Evolutionary conservation across 2,113 vertebrate species (phyloP), one percentile per base, ranked within the genome.

Genomic region (Rousettus leschenaultii): DNA sequence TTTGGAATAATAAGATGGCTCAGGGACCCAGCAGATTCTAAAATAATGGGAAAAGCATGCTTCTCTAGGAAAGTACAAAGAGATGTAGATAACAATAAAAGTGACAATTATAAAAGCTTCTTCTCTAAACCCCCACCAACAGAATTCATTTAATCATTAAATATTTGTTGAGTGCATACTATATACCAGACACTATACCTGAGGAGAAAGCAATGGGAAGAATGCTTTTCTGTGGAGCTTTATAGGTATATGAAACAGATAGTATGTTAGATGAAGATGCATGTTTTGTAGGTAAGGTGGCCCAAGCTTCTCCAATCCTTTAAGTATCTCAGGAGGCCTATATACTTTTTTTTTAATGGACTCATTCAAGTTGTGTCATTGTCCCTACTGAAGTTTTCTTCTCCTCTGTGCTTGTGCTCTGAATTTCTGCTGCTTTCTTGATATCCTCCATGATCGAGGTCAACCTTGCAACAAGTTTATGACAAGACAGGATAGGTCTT

Each of bases 361-460:
- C 16, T 45, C 35, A 24, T 15, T 38, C n/a, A 16, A 43, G 11
- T 63, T 53, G 51, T 75, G 7, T 74, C 63, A 12, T n/a, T 70
- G 10, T 68, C 74, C 7, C 38, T 40, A 4, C 21, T 61, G 13
- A 82, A 22, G 10, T 85, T 35, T 35, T 6, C n/a, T 22, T 82
- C 5, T 78, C 13, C 1, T 61, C 33, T 87, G 22, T 59, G 33
- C 33, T 45, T 22, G 30, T 65, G 15, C 45, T 7, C 19, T 45
- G 33, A 93, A 40, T n/a, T 55, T 21, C 30, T 66, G 22, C 14
- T 30, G 24, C 3, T 35, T 92, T 55, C 28, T 74, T 61, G 30
- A 6, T 24, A 22, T 86, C 12, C 1, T 10, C 38, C 48, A 5
- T 16, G n/a, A 63, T 3, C 1, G 0, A 40, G 51, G 9, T 75